phyloP scores from a whole-genome alignment of 1,140 invertebrate genomes.

The Ceratitis capitata region DNA sequence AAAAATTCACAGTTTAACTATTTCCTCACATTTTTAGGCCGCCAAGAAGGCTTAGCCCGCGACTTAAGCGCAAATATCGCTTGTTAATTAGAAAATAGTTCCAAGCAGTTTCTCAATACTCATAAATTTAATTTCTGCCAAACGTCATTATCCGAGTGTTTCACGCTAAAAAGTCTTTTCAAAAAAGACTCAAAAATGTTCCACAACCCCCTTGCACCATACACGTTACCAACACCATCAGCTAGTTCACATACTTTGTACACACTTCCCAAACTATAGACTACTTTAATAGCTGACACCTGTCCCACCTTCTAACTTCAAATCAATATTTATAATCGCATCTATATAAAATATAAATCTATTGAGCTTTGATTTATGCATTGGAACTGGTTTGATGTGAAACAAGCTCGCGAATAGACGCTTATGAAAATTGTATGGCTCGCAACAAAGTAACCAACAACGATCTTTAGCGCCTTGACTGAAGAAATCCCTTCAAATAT shows the following conservation, averaged over 20 bases:
- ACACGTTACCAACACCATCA: not conserved
- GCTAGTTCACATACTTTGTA: not conserved
- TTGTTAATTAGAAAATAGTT: too few relatives aligned
- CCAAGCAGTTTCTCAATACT: too few relatives aligned
- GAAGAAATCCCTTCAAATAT: not conserved
- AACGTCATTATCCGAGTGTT: too few relatives aligned
- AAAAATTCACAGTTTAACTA: not conserved
- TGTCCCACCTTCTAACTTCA: not conserved
- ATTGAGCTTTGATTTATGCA: not conserved
- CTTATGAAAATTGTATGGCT: not conserved
- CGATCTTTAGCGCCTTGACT: slow-evolving; percentile 43
- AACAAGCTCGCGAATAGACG: not conserved
- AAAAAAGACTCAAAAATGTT: not conserved
- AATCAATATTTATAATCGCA: not conserved
- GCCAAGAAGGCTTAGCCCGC: too few relatives aligned
- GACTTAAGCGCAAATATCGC: too few relatives aligned
- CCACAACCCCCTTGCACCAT: not conserved
- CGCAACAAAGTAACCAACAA: slow-evolving; percentile 47
- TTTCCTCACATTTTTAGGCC: not conserved
- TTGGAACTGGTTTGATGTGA: slow-evolving; percentile 15
- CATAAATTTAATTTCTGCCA: too few relatives aligned
- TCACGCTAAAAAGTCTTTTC: not conserved
- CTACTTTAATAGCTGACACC: not conserved
- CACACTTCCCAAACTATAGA: not conserved
- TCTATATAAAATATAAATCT: not conserved